phyloP scores from a whole-genome alignment of 2,113 vertebrate species.

The Labeo rohita region DNA sequence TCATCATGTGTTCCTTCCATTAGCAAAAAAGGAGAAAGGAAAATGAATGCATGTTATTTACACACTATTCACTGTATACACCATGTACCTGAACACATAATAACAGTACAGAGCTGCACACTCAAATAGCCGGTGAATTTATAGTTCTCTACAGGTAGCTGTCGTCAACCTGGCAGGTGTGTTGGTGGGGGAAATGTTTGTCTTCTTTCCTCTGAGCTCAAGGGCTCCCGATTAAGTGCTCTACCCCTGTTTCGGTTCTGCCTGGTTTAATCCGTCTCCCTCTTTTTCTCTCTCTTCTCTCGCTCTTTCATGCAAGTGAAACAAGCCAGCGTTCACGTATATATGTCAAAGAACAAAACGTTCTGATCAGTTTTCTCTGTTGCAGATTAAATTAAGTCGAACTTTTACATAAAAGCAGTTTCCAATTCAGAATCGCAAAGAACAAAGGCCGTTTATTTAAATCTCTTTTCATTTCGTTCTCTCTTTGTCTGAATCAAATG shows the following conservation, averaged over 20 bases:
- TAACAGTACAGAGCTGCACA: neutral
- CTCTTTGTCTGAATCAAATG: neutral
- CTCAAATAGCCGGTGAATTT: neutral
- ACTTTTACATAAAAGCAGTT: neutral
- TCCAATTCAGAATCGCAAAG: neutral
- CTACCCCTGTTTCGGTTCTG: constrained; percentile 33
- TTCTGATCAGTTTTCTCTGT: neutral
- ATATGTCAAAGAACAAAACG: constrained; percentile 12
- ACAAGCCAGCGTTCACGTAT: neutral
- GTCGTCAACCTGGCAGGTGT: neutral
- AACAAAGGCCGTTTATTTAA: neutral
- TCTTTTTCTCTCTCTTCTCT: neutral
- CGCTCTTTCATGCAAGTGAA: neutral
- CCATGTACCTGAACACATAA: neutral
- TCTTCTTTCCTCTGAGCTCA: constrained; percentile 32
- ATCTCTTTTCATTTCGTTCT: neutral
- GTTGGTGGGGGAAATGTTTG: neutral
- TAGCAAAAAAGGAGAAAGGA: neutral
- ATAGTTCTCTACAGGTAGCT: neutral
- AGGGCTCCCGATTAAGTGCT: constrained; percentile 4
- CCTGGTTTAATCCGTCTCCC: constrained; percentile 15
- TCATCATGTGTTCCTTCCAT: neutral
- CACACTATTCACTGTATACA: neutral
- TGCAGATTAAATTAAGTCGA: neutral
- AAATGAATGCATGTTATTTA: neutral